Conservation (phyloP, 2,113 vertebrate species). For the Tragelaphus strepsiceros region DNA sequence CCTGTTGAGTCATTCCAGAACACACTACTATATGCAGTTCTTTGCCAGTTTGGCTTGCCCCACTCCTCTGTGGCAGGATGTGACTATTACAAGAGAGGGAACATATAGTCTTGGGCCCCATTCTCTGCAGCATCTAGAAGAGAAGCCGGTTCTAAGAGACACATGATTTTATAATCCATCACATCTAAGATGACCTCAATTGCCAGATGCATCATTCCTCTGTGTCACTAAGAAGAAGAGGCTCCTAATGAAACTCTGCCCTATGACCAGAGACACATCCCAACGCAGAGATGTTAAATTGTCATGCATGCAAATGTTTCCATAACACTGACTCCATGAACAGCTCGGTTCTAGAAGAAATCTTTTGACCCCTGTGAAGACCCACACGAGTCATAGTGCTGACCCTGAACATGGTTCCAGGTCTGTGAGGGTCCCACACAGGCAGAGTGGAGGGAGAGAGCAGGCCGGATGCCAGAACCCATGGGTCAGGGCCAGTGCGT, state of each 20-base stretch:
- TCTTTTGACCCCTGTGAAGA: background rate
- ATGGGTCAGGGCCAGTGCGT: background rate
- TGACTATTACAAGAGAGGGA: background rate
- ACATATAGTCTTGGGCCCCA: background rate
- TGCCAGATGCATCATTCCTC: background rate
- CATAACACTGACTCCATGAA: background rate
- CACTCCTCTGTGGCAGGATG: background rate
- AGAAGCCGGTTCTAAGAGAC: background rate
- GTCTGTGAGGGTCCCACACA: background rate
- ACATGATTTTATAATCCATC: background rate
- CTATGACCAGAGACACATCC: background rate
- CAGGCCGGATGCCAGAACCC: background rate
- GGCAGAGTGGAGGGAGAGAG: background rate
- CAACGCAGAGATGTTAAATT: background rate
- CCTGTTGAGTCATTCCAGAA: background rate
- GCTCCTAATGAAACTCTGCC: background rate
- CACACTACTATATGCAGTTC: background rate
- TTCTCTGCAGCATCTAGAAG: background rate
- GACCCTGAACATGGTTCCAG: background rate
- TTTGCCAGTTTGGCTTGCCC: background rate
- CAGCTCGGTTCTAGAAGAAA: background rate
- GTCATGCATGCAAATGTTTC: background rate
- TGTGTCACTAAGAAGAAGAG: background rate
- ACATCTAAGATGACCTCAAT: background rate
- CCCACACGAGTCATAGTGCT: background rate